Conservation (phyloP, 1,140 invertebrate species). For the Ptiloglossa arizonensis region DNA sequence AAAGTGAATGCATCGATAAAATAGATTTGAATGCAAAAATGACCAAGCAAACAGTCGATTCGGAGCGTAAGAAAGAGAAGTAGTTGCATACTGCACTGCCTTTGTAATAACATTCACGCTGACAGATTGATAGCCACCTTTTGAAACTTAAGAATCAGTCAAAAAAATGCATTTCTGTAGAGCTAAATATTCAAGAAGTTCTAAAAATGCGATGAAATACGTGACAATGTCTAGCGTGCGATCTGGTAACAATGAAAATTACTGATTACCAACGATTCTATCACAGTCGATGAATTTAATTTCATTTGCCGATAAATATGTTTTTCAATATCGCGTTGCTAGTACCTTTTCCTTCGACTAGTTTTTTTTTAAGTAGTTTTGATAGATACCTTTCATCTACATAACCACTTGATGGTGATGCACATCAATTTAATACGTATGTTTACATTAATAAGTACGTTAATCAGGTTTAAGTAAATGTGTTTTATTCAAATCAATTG, state of each 20-base stretch:
- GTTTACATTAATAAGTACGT: no score
- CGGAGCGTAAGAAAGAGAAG: slow-evolving; percentile 50
- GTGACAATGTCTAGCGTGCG: background rate
- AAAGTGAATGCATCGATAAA: slow-evolving; percentile 4
- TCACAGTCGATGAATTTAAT: background rate
- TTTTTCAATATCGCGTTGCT: background rate
- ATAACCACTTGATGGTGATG: background rate
- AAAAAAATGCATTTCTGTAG: background rate
- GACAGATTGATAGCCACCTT: slow-evolving; percentile 14
- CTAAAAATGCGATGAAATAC: background rate
- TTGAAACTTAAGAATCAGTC: background rate
- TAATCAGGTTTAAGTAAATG: no score
- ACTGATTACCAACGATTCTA: no score
- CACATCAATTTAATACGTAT: slow-evolving; percentile 9
- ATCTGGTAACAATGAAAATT: no score
- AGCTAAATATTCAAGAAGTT: background rate
- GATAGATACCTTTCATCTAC: background rate
- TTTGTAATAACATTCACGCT: background rate
- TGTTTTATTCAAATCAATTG: no score
- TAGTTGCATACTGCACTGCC: slow-evolving; percentile 16
- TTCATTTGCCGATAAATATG: background rate
- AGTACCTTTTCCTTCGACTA: background rate
- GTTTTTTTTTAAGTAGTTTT: background rate
- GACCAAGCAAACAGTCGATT: background rate
- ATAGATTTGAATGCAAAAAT: slow-evolving; percentile 22